Percentiles rank a stretch among this genome's conserved stretches.
phyloP scores from a whole-genome alignment of 2,888 invertebrate genomes.

The Epistrophe grossulariae region DNA sequence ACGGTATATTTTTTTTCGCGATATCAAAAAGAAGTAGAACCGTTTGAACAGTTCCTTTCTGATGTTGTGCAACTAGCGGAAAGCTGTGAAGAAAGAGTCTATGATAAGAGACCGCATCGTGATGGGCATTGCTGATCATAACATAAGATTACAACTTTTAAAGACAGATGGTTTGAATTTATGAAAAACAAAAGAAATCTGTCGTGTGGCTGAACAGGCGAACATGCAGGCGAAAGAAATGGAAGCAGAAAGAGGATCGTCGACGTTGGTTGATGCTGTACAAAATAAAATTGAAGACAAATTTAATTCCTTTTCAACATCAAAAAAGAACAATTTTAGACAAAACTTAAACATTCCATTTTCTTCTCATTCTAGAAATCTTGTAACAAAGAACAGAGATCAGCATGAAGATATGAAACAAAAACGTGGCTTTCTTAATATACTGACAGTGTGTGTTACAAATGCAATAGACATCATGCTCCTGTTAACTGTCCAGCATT shows the following conservation, averaged over 20 bases:
- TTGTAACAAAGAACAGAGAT: conserved; percentile 42
- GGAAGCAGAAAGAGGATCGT: conserved; percentile 35
- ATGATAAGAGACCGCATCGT: conserved; percentile 33
- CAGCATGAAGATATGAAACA: conserved; percentile 13
- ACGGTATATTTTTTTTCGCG: neutral
- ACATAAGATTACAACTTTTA: conserved; percentile 25
- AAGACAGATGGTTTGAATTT: conserved; percentile 30
- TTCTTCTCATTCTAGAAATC: conserved; percentile 22
- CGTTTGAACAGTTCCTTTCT: conserved; percentile 29
- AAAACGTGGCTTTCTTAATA: neutral
- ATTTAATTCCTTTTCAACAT: conserved; percentile 3
- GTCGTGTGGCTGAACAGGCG: conserved; percentile 38
- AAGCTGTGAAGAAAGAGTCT: conserved; percentile 20
- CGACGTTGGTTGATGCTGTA: neutral
- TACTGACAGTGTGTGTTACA: conserved; percentile 24
- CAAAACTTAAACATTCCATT: conserved; percentile 10
- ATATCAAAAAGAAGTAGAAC: conserved; percentile 35
- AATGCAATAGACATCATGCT: conserved; percentile 33
- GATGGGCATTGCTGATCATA: conserved; percentile 37
- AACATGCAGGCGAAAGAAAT: conserved; percentile 26
- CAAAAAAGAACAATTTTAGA: conserved; percentile 10
- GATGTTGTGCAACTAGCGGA: conserved; percentile 21
- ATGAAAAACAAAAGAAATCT: conserved; percentile 16
- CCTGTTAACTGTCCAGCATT: conserved; percentile 34
- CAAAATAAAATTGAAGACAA: conserved; percentile 16